Conservation (phyloP, 2,113 vertebrate species). For the Toxotes chatareus region DNA sequence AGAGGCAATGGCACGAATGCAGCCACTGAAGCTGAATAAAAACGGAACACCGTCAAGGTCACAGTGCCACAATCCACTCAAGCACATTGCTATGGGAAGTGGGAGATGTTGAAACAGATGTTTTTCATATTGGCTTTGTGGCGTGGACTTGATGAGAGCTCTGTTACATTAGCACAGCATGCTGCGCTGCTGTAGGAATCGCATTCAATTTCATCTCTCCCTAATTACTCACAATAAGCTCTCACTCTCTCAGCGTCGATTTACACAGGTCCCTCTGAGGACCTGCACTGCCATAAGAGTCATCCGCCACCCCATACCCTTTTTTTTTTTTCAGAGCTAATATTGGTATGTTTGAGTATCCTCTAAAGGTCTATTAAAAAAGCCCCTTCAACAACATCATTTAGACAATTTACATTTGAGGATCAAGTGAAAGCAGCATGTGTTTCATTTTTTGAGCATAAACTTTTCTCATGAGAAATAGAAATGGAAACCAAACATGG, state of each 20-base stretch:
- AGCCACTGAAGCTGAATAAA: conserved; percentile 64
- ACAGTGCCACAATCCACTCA: conserved; percentile 75
- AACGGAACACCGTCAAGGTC: conserved; percentile 74
- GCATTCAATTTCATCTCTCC: conserved; percentile 75
- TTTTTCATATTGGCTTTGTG: conserved; percentile 79
- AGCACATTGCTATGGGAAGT: conserved; percentile 74
- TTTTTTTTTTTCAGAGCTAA: conserved; percentile 52
- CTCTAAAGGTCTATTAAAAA: conserved; percentile 67
- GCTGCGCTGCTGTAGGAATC: conserved; percentile 70
- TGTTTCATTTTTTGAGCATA: conserved; percentile 54
- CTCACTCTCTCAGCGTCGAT: conserved; percentile 54
- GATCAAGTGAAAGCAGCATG: conserved; percentile 64
- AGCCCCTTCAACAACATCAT: conserved; percentile 65
- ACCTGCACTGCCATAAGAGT: conserved; percentile 29
- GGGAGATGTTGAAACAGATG: conserved; percentile 83
- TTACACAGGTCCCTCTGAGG: conserved; percentile 61
- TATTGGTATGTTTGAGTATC: conserved; percentile 60
- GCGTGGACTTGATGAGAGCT: conserved; percentile 72
- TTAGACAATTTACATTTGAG: conserved; percentile 71
- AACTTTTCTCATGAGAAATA: conserved; percentile 74
- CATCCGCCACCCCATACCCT: conserved; percentile 40
- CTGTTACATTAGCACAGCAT: conserved; percentile 73
- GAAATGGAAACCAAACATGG: conserved; percentile 73
- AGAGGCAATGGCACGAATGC: conserved; percentile 51
- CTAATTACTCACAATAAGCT: conserved; percentile 75